These are phyloP conservation scores for Cliona cf. orientalis DNA, from an alignment of 37 sponge, comb jelly and placozoan species.

Conservation along the genomic window DNA sequence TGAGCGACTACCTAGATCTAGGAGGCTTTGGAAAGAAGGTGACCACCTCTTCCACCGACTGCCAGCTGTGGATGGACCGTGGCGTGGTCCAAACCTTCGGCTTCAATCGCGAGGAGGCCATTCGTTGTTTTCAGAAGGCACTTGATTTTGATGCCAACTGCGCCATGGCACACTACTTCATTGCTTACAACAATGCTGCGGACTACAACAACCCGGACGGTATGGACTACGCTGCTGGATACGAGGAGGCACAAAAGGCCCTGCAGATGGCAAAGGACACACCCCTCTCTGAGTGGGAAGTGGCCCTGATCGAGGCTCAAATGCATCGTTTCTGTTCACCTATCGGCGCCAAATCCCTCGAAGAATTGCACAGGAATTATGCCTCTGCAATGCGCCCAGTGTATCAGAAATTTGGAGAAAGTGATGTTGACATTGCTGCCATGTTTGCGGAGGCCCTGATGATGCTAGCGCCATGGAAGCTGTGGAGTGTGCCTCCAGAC, in stretches of 20 bases:
- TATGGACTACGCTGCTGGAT: conserved; percentile 47
- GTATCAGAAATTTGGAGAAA: conserved; percentile 57
- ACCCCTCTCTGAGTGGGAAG: conserved; percentile 50
- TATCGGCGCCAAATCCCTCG: neutral
- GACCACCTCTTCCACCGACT: conserved; percentile 55
- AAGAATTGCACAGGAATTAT: conserved; percentile 30
- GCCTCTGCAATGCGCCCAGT: conserved; percentile 61
- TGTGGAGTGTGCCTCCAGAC: conserved; percentile 60
- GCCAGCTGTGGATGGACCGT: conserved; percentile 51
- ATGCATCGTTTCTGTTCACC: conserved; percentile 4
- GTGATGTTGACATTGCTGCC: conserved; percentile 55
- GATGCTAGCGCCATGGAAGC: conserved; percentile 70
- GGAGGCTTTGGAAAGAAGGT: conserved; percentile 46
- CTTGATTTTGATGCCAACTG: conserved; percentile 37
- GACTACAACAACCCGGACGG: conserved; percentile 69
- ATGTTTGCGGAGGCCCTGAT: conserved; percentile 79
- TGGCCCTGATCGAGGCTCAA: conserved; percentile 56
- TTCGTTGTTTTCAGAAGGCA: conserved; percentile 40
- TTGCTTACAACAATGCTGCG: conserved; percentile 62
- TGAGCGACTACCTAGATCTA: conserved; percentile 8
- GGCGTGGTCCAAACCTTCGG: conserved; percentile 40
- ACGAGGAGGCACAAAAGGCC: conserved; percentile 45
- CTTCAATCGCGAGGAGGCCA: conserved; percentile 63
- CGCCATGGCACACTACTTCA: conserved; percentile 69
- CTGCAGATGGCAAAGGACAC: neutral